Conservation (phyloP, 2,797 vertebrate species). For the Aratinga solstitialis region DNA sequence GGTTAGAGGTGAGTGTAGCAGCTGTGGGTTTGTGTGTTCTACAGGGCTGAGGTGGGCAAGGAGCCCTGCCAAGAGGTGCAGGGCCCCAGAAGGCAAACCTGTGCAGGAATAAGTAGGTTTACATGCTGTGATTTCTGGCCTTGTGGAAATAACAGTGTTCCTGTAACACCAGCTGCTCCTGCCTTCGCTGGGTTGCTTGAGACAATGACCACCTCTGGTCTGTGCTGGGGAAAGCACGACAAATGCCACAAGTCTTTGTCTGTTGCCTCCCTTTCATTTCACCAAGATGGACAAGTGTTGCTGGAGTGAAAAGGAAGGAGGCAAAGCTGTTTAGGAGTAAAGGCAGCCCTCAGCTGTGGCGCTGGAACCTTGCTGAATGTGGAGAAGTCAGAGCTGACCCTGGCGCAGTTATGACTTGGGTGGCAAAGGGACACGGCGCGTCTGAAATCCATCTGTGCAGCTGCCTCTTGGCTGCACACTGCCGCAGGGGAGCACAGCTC, state of each 20-base stretch:
- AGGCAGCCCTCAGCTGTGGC: fast-evolving
- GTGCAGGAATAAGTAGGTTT: fast-evolving
- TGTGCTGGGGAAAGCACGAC: not conserved
- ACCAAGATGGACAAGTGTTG: fast-evolving
- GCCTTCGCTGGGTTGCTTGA: not conserved
- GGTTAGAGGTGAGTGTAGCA: fast-evolving
- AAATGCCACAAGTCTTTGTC: not conserved
- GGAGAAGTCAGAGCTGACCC: not conserved
- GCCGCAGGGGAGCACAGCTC: not conserved
- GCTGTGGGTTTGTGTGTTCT: fast-evolving
- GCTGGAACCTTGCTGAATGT: fast-evolving
- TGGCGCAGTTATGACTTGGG: fast-evolving
- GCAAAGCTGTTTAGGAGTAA: fast-evolving
- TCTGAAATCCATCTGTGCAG: not conserved
- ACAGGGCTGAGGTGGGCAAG: fast-evolving
- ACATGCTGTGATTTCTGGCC: fast-evolving
- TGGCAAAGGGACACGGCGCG: fast-evolving
- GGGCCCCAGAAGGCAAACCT: not conserved
- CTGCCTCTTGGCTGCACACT: fast-evolving
- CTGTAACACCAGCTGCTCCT: not conserved
- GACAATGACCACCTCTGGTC: not conserved
- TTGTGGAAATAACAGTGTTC: not conserved
- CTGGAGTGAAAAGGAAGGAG: not conserved
- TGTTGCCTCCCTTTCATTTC: fast-evolving
- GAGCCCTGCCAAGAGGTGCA: fast-evolving